Conservation (phyloP, 2,797 vertebrate species). For the Adrianichthys oophorus region DNA sequence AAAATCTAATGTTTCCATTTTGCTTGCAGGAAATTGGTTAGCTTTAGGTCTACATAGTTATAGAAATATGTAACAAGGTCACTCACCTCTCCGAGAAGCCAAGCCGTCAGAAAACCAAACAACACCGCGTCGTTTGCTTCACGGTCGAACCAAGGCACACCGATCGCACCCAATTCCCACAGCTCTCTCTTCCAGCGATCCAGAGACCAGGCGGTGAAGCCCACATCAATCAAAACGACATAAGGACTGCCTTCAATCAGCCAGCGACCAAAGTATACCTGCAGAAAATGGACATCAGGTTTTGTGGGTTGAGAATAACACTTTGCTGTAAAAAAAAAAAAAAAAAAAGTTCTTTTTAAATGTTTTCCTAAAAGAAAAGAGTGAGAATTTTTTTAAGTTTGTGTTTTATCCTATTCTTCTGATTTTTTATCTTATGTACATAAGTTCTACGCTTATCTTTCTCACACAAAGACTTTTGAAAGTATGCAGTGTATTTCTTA, state of each 20-base stretch:
- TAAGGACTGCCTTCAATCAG: slow-evolving; percentile 91
- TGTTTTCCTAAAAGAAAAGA: too few species aligned
- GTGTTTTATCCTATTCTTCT: too few species aligned
- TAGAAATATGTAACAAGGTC: neutral
- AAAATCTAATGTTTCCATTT: too few species aligned
- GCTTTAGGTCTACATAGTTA: too few species aligned
- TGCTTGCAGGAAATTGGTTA: too few species aligned
- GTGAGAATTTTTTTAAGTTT: too few species aligned
- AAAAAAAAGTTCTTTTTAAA: neutral
- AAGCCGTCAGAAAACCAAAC: slow-evolving; percentile 91
- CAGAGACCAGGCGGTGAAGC: slow-evolving; percentile 88
- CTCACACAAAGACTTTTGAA: too few species aligned
- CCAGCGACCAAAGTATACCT: slow-evolving; percentile 94
- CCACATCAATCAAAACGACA: slow-evolving; percentile 90
- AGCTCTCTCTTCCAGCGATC: slow-evolving; percentile 92
- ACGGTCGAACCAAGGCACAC: slow-evolving; percentile 91
- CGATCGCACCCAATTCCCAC: slow-evolving; percentile 87
- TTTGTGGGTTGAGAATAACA: too few species aligned
- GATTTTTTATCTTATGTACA: too few species aligned
- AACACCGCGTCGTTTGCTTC: slow-evolving; percentile 92
- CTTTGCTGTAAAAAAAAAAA: neutral
- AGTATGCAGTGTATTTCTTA: too few species aligned
- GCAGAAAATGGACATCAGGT: neutral
- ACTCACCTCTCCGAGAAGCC: slow-evolving; percentile 91
- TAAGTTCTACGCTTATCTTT: too few species aligned